Base-by-base conservation (phyloP, 1,140 invertebrate species). In the Apis florea region DNA sequence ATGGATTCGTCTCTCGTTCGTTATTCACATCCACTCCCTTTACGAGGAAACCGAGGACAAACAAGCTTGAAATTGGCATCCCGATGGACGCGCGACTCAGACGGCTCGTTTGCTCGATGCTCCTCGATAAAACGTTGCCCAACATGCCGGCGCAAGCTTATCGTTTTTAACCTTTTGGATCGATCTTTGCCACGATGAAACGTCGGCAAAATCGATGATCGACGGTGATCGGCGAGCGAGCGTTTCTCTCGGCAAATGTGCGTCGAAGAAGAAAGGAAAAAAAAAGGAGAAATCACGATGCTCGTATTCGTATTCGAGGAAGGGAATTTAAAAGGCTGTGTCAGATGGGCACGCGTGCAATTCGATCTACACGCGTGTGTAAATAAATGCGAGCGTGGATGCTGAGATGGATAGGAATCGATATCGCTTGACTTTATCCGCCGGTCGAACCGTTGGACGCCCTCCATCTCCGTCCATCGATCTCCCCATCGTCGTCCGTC, bases 321-420 rank as follows among this genome's bases (percentile, higher is more conserved):
- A n/a, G n/a, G n/a, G n/a, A n/a, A n/a, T 68, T 31, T 49, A 49
- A 59, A 61, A 70, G 47, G 17, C 26, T 58, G 54, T 11, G 21
- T 12, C 21, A 24, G 51, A 8, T 40, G 47, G 17, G 24, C 26
- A 26, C 63, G 61, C 40, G 51, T 58, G 54, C 63, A 24, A 59
- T 82, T 72, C 53, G 59, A 49, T n/a, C 11, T n/a, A 51, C 72
- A 26, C 19, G 72, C 54, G n/a, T 54, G n/a, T n/a, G n/a, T n/a
- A n/a, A 26, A 17, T 53, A 68, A 69, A 26, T 56, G 67, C 63
- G 64, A 24, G 61, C 51, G 75, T 71, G 68, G 56, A 67, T 59
- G 63, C 82, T 56, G 69, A 72, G 82, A 83, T 83, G 56, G 82
- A 83, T 83, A 51, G 68, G 67, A 61, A 83, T 79, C 82, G 77